phyloP scores from a whole-genome alignment of 2,113 vertebrate species.

The Halcyon malimbica region DNA sequence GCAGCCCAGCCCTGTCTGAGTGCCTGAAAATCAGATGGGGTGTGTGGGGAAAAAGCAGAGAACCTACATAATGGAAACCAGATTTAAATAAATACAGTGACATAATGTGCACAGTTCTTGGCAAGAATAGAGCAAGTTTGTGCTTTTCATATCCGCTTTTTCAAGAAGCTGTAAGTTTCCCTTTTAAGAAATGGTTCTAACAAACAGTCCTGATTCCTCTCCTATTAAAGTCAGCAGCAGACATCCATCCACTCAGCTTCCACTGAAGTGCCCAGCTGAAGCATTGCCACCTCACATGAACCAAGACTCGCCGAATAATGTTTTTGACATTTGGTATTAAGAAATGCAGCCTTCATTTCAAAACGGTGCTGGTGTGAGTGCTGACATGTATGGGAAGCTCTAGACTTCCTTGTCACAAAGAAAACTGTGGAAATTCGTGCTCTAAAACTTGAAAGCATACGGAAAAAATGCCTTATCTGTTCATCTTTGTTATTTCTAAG shows the following conservation, averaged over 20 bases:
- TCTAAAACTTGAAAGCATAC: background rate
- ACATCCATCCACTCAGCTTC: background rate
- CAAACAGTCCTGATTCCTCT: slow-evolving; percentile 12
- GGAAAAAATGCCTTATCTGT: background rate
- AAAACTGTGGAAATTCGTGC: background rate
- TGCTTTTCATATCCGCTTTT: slow-evolving; percentile 36
- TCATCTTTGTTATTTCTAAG: background rate
- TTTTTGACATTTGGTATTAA: background rate
- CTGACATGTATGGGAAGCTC: background rate
- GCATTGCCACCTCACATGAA: background rate
- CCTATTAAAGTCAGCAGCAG: slow-evolving; percentile 57
- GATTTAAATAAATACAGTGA: slow-evolving; percentile 41
- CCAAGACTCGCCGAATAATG: background rate
- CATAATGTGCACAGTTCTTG: slow-evolving; percentile 11
- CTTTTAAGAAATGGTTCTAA: slow-evolving; percentile 41
- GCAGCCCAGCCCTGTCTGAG: background rate
- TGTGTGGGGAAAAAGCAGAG: background rate
- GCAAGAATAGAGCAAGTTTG: slow-evolving; percentile 23
- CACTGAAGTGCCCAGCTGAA: background rate
- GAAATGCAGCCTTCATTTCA: background rate
- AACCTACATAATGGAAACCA: slow-evolving; percentile 24
- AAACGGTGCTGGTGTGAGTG: background rate
- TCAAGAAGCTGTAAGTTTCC: slow-evolving; percentile 39
- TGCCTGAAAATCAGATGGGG: background rate
- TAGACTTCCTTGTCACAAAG: background rate